These are phyloP conservation scores for Podarcis siculus DNA, from an alignment of 2,797 vertebrate species.

Conservation along the genomic window DNA sequence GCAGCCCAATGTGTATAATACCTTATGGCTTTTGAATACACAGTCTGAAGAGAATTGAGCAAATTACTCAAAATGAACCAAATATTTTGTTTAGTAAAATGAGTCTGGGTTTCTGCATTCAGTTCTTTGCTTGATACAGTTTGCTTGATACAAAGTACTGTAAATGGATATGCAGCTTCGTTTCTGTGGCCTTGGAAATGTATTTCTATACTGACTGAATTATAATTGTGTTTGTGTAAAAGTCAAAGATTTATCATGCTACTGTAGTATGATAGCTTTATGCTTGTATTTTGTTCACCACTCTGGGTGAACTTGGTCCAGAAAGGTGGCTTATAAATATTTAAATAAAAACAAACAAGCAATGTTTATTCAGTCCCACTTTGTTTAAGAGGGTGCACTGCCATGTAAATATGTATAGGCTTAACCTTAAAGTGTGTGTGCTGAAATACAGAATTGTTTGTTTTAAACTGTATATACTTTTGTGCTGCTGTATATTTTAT, in stretches of 20 bases:
- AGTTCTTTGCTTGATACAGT: not conserved
- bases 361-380: not conserved
- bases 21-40: not conserved
- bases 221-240: too few species aligned
- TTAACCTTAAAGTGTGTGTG: not conserved
- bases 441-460: not conserved
- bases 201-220: too few species aligned
- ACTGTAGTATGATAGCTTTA: too few species aligned
- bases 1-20: not conserved
- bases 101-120: not conserved
- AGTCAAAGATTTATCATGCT: too few species aligned
- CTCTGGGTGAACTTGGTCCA: too few species aligned
- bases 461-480: not conserved
- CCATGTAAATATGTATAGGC: not conserved
- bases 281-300: too few species aligned
- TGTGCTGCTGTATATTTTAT: conserved; percentile 44
- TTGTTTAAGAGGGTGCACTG: not conserved
- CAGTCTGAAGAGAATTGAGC: not conserved
- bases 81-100: not conserved
- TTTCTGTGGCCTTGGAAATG: too few species aligned
- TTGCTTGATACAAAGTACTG: too few species aligned
- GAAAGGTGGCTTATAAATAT: too few species aligned
- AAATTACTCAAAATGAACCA: not conserved
- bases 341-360: too few species aligned
- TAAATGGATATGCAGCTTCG: not conserved